Evolutionary conservation across 2,113 vertebrate genomes (phyloP), one percentile per base, ranked within the genome.

Genomic region (Alces alces): DNA sequence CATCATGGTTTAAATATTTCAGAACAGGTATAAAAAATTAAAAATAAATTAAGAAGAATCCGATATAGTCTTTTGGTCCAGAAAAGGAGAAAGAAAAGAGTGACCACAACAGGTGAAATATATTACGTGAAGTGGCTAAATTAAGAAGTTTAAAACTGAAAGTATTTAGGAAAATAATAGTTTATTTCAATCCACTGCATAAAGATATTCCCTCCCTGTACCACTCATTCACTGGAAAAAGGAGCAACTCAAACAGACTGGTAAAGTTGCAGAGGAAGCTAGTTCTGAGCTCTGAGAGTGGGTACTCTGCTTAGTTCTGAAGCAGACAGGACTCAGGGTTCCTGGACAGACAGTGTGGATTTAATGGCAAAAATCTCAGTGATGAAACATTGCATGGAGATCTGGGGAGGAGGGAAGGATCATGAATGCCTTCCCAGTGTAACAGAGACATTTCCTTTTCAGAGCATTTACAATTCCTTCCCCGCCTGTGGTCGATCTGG

Each of bases 361-460:
- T 98, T 96, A 97, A 95, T 70, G 95, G 55, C 15, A 47, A 4
- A 27, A 7, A 95, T 95, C 57, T 96, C 95, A 92, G 43, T 97
- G 94, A 87, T n/a, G 83, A 93, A 97, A 97, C 19, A 60, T 95
- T 86, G 39, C 93, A 21, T 11, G n/a, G 91, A 89, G 0, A 0
- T 96, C 94, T 79, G 83, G 95, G 64, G 66, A 66, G 33, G 21
- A 88, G 36, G 73, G 39, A 66, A 88, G 86, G 95, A 96, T 97
- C 80, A n/a, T 28, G 82, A 57, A 93, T 88, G 91, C 95, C 97
- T 97, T 83, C 50, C 89, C 89, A 86, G 79, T 19, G 27, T 84
- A 97, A 98, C 93, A 97, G 97, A 92, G 95, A 52, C 96, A 96
- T 97, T 97, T 95, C 36, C 45, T 87, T 97, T 97, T 95, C 78